Percentiles rank a stretch among this genome's conserved stretches.
Evolutionary conservation across 53 echinoderm and acorn worm species (phyloP).

Genomic region (Pentamera pediparva): DNA sequence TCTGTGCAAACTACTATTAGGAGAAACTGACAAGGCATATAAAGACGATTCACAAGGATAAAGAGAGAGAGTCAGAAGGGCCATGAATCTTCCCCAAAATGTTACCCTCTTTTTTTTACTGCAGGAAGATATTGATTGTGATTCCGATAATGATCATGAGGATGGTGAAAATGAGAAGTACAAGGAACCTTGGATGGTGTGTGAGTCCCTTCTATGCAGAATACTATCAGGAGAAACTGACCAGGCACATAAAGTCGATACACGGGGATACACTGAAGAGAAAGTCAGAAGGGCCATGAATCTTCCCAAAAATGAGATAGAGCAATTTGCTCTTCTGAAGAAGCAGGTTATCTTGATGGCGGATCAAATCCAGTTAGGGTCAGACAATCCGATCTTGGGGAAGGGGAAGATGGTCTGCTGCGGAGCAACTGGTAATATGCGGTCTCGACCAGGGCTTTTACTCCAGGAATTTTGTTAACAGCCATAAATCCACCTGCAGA

Average conservation of each 20-base stretch:
- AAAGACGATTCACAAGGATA: too few relatives aligned
- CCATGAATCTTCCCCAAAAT: too few relatives aligned
- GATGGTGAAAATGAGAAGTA: too few relatives aligned
- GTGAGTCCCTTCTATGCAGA: neutral
- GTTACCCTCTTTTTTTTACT: too few relatives aligned
- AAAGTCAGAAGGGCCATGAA: slow-evolving; percentile 21
- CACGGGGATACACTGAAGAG: slow-evolving; percentile 8
- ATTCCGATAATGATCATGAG: too few relatives aligned
- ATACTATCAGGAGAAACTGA: neutral
- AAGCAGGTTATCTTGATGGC: slow-evolving; percentile 30
- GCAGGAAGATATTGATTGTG: too few relatives aligned
- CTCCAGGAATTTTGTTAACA: neutral
- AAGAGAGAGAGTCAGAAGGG: too few relatives aligned
- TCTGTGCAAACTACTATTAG: too few relatives aligned
- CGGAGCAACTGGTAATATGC: slow-evolving; percentile 13
- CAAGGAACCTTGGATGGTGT: too few relatives aligned
- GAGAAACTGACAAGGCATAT: too few relatives aligned
- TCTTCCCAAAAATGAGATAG: slow-evolving; percentile 27
- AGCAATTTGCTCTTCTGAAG: slow-evolving; percentile 1
- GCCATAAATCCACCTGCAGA: slow-evolving; percentile 18
- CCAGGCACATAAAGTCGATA: neutral
- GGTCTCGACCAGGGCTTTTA: slow-evolving; percentile 28
- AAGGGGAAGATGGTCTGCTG: slow-evolving; percentile 14
- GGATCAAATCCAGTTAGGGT: slow-evolving; percentile 10
- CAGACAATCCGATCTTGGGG: slow-evolving; percentile 13